Evolutionary conservation across 2,888 invertebrate genomes (phyloP).

Genomic region (Plutella xylostella): DNA sequence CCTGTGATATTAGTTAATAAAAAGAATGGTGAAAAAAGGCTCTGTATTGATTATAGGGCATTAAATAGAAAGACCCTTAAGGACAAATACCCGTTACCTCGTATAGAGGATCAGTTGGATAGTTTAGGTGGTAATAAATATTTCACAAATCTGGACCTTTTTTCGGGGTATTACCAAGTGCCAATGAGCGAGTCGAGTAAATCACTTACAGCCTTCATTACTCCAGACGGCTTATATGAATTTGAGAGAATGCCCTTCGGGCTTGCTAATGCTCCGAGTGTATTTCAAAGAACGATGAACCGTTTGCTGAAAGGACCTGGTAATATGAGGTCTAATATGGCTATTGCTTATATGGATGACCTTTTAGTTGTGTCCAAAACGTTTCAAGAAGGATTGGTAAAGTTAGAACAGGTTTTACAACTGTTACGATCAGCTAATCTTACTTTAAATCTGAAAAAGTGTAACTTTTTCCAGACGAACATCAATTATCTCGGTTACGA

Average conservation of each 20-base stretch:
- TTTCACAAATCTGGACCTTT: background rate
- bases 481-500: constrained; percentile 3
- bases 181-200: background rate
- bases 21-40: background rate
- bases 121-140: background rate
- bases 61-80: constrained; percentile 10
- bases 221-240: background rate
- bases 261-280: background rate
- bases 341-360: constrained; percentile 2
- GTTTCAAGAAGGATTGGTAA: background rate
- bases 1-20: constrained; percentile 1
- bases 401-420: background rate
- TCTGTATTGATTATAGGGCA: constrained; percentile 7
- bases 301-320: background rate
- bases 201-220: background rate
- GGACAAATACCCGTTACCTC: constrained; percentile 2
- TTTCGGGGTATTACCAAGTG: background rate
- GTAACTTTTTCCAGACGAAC: background rate
- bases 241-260: background rate
- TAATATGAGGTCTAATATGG: background rate
- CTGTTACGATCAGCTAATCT: background rate
- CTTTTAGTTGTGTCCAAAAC: background rate
- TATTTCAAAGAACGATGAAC: background rate
- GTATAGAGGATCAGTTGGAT: constrained; percentile 2
- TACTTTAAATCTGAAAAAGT: background rate